Evolutionary conservation across 1,140 invertebrate species (phyloP).

Genomic region (Matsumurasca onukii): DNA sequence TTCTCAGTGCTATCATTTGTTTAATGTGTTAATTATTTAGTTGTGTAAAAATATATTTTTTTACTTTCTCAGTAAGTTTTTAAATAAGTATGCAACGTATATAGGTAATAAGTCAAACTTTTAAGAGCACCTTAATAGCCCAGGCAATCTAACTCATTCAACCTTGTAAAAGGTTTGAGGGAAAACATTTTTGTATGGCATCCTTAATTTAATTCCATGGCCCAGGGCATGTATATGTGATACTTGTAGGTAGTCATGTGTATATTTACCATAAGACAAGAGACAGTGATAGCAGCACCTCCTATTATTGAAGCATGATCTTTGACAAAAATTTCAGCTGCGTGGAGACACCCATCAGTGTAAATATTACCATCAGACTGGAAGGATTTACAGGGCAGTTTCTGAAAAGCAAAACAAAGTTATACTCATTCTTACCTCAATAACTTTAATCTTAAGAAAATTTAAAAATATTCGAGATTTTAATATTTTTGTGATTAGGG

Average conservation of each 20-base stretch:
- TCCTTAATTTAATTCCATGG: background rate
- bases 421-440: too few species aligned
- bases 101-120: background rate
- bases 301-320: conserved; percentile 78
- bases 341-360: conserved; percentile 68
- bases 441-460: too few species aligned
- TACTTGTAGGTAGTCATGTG: background rate
- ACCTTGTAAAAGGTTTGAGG: background rate
- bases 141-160: background rate
- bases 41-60: background rate
- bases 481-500: too few species aligned
- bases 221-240: background rate
- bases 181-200: background rate
- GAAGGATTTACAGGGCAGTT: conserved; percentile 59
- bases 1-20: background rate
- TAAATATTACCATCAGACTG: conserved; percentile 64
- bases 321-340: conserved; percentile 67
- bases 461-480: too few species aligned
- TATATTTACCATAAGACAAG: conserved; percentile 71
- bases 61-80: background rate
- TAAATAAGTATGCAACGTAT: background rate
- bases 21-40: background rate
- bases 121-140: background rate
- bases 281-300: conserved; percentile 75
- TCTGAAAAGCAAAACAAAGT: conserved; percentile 54